Evolutionary conservation across 2,888 invertebrate genomes (phyloP), one percentile per base, ranked within the genome.

Genomic region (Xanthia togata): DNA sequence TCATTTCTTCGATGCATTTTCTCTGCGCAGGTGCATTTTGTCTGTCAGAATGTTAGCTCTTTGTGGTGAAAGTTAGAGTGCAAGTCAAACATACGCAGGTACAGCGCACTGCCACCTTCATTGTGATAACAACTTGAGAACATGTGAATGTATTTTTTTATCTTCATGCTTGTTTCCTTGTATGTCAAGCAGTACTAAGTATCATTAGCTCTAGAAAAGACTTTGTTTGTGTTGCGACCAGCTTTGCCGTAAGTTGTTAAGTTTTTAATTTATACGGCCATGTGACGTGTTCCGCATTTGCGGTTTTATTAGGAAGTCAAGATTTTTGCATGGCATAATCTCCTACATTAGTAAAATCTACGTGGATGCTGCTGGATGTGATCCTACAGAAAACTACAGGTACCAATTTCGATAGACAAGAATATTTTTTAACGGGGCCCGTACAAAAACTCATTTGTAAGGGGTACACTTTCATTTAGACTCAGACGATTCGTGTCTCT

Each of bases 31-130:
- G 44, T 75, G 72, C 50, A 50, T 50, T 50, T 50, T 71, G 9
- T 73, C 50, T 73, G 70, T 63, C 57, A 71, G 77, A 83, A 76
- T 76, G 77, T 83, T 64, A 75, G 65, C 65, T 75, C 59, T 68
- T 67, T 38, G 74, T 2, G 73, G 87, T 84, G 87, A 87, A 87
- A 87, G 87, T 87, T 78, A 38, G 55, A 87, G 79, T 79, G 76
- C 65, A 79, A 72, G 70, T 20, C 69, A 78, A 84, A 86, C 76
- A 84, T 62, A 64, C 70, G 23, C 65, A 55, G 44, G 69, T 73
- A 67, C 68, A 57, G 74, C 73, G 68, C 64, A 71, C 65, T 81
- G 69, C 59, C 57, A 69, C 60, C 31, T 60, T 38, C n/a, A 23
- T 53, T 31, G 62, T 70, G 62, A 65, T 83, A 74, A 74, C 74